phyloP scores from a whole-genome alignment of 2,888 invertebrate genomes.

The Nymphalis urticae region DNA sequence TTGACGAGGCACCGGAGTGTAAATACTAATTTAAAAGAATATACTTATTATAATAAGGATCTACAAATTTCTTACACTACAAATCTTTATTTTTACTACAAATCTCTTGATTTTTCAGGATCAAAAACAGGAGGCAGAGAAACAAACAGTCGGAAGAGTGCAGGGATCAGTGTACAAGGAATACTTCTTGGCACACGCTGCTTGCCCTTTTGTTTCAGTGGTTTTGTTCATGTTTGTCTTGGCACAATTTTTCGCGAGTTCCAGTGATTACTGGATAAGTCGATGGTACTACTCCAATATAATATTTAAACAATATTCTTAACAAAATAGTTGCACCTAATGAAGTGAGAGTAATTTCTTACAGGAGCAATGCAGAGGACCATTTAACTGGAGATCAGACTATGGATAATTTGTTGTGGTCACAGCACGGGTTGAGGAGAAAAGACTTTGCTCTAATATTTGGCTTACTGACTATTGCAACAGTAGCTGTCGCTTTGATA shows the following conservation, averaged over 20 bases:
- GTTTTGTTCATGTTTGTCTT: conserved; percentile 71
- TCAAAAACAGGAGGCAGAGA: conserved; percentile 66
- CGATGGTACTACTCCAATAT: conserved; percentile 53
- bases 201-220: conserved; percentile 53
- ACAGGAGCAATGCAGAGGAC: conserved; percentile 71
- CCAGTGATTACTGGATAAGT: conserved; percentile 74
- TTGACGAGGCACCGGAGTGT: no score
- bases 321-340: no score
- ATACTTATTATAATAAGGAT: background rate
- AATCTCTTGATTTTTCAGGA: conserved; percentile 62
- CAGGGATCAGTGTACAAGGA: conserved; percentile 66
- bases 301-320: no score
- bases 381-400: conserved; percentile 66
- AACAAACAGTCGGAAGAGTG: conserved; percentile 65
- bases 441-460: conserved; percentile 77
- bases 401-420: conserved; percentile 65
- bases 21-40: background rate
- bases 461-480: conserved; percentile 77
- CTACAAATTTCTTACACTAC: background rate
- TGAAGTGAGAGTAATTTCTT: conserved; percentile 21
- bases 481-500: conserved; percentile 82
- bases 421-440: conserved; percentile 59
- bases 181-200: conserved; percentile 64
- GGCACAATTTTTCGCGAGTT: conserved; percentile 81
- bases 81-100: no score